phyloP scores from a whole-genome alignment of 2,888 invertebrate genomes.

The Andrena minutula region DNA sequence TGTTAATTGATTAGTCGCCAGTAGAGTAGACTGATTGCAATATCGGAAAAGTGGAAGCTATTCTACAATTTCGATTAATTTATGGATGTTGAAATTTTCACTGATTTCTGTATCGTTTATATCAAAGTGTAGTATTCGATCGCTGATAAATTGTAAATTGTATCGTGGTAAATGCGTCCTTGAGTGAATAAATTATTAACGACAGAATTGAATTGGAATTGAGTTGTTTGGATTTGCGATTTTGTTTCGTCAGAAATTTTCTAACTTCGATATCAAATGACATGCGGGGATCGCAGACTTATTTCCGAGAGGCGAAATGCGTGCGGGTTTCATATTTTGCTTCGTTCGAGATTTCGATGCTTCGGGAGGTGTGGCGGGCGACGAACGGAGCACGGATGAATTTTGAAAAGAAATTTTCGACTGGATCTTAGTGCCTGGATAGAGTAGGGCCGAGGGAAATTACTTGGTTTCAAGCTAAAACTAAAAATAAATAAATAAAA shows the following conservation, averaged over 20 bases:
- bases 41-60: no score
- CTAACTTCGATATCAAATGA: neutral
- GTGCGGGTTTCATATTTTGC: no score
- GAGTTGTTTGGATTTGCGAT: neutral
- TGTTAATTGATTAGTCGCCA: no score
- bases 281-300: no score
- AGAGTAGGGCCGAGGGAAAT: slow-evolving; percentile 81
- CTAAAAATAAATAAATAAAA: slow-evolving; percentile 6
- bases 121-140: no score
- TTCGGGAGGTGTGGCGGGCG: neutral
- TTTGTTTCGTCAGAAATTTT: neutral
- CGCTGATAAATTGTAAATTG: no score
- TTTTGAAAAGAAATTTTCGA: slow-evolving; percentile 68
- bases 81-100: no score
- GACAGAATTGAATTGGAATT: neutral
- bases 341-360: neutral
- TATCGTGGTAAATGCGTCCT: neutral
- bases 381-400: slow-evolving; percentile 16
- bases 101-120: no score
- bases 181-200: neutral
- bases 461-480: slow-evolving; percentile 23
- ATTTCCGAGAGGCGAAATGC: no score
- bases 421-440: slow-evolving; percentile 82
- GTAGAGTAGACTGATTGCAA: no score
- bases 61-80: no score